Conservation (phyloP, 2,888 invertebrate genomes). For the Teinopalpus imperialis region DNA sequence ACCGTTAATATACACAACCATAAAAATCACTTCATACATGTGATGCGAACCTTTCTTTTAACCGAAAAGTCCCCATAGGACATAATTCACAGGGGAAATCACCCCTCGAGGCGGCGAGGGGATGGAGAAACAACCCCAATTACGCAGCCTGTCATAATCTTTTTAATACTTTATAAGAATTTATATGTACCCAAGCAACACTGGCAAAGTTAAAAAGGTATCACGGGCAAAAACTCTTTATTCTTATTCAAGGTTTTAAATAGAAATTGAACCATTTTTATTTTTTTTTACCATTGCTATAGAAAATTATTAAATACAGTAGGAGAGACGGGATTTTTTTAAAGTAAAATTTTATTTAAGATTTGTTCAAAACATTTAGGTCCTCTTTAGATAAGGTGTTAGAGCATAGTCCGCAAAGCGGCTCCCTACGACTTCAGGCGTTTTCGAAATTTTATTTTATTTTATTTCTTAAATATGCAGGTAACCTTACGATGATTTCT, state of each 20-base stretch:
- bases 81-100: slow-evolving; percentile 16
- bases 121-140: slow-evolving; percentile 33
- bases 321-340: too few relatives aligned
- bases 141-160: slow-evolving; percentile 35
- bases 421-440: too few relatives aligned
- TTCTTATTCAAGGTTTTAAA: not conserved
- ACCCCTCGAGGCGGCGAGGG: slow-evolving; percentile 19
- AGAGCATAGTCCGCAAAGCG: too few relatives aligned
- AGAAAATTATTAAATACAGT: too few relatives aligned
- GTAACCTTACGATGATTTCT: too few relatives aligned
- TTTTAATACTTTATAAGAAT: slow-evolving; percentile 24
- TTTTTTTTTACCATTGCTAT: too few relatives aligned
- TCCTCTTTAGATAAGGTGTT: too few relatives aligned
- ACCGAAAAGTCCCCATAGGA: slow-evolving; percentile 11
- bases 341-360: too few relatives aligned
- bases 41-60: slow-evolving; percentile 11
- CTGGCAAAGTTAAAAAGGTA: slow-evolving; percentile 5
- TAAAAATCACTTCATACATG: slow-evolving; percentile 16
- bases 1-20: slow-evolving; percentile 16
- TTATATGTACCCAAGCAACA: slow-evolving; percentile 1
- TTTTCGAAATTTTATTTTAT: too few relatives aligned
- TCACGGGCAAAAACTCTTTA: slow-evolving; percentile 1
- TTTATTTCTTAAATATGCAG: too few relatives aligned
- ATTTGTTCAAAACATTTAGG: too few relatives aligned
- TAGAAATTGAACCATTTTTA: too few relatives aligned